Percentiles rank a stretch among this genome's conserved stretches.
Conservation (phyloP, 1,140 invertebrate genomes). For the Cepaea nemoralis region DNA sequence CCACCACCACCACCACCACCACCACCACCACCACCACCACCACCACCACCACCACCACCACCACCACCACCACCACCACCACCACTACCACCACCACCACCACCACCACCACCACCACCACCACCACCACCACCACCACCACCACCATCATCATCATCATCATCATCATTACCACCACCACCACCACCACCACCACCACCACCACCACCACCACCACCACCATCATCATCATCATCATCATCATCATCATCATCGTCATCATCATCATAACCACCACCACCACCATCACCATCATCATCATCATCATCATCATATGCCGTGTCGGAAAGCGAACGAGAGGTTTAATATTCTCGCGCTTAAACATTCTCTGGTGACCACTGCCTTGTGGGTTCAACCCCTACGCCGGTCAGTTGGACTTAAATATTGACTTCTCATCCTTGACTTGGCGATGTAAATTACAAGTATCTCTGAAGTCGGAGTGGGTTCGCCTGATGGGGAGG, state of each 20-base stretch:
- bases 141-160: not conserved
- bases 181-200: not conserved
- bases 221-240: slow-evolving; percentile 16
- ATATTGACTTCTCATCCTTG: no score
- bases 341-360: no score
- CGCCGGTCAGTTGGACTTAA: no score
- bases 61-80: not conserved
- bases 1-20: not conserved
- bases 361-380: no score
- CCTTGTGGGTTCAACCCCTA: no score
- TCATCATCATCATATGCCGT: no score
- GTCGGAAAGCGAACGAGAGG: no score
- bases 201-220: slow-evolving; percentile 12
- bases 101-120: not conserved
- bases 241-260: not conserved
- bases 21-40: not conserved
- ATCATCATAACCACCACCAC: slow-evolving; percentile 9
- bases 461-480: no score
- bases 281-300: slow-evolving; percentile 7
- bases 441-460: no score
- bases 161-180: not conserved
- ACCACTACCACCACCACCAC: not conserved
- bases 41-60: not conserved
- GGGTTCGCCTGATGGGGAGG: no score
- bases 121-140: not conserved